phyloP scores from a whole-genome alignment of 2,797 vertebrate species.

The Nyctibius grandis region DNA sequence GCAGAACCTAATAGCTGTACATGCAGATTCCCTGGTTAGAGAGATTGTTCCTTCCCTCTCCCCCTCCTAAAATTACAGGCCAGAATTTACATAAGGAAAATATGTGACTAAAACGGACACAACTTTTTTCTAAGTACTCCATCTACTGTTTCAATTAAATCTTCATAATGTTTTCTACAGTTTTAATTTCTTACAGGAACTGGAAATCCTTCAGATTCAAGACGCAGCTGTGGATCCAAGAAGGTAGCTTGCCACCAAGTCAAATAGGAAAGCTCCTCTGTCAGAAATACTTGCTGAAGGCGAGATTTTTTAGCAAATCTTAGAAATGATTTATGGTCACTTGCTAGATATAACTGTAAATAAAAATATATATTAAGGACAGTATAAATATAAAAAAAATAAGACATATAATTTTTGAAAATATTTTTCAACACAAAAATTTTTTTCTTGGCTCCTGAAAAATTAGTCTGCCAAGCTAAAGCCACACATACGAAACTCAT shows the following conservation, averaged over 20 bases:
- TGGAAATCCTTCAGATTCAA: slow-evolving; percentile 86
- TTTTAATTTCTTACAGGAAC: slow-evolving; percentile 77
- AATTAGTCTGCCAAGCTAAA: neutral
- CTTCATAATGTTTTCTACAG: neutral
- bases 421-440: neutral
- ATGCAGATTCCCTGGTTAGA: neutral
- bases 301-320: slow-evolving; percentile 81
- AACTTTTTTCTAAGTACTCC: neutral
- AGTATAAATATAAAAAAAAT: neutral
- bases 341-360: slow-evolving; percentile 86
- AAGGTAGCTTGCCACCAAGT: slow-evolving; percentile 82
- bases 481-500: neutral
- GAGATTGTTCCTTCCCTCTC: neutral
- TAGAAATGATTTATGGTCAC: slow-evolving; percentile 81
- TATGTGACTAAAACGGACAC: neutral
- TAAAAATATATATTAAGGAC: neutral
- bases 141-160: neutral
- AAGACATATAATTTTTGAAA: neutral
- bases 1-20: neutral
- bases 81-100: neutral
- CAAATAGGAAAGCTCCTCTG: slow-evolving; percentile 73
- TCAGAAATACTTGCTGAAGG: slow-evolving; percentile 85
- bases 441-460: neutral
- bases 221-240: slow-evolving; percentile 84
- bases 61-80: neutral